phyloP scores from a whole-genome alignment of 2,888 invertebrate species.

The Charanyca ferruginea region DNA sequence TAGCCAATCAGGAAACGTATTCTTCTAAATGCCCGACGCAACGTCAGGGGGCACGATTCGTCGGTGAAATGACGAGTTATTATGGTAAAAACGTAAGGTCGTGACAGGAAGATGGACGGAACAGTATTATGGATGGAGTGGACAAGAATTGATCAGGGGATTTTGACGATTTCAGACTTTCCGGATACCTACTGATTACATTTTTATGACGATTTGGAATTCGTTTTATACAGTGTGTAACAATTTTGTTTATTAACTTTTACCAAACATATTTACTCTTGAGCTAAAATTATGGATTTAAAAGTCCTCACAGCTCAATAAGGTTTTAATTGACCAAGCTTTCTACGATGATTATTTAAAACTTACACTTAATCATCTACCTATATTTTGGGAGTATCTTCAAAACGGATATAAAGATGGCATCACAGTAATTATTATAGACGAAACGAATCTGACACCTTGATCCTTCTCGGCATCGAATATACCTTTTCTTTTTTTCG shows the following conservation, averaged over 20 bases:
- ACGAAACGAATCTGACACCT: background rate
- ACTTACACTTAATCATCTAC: too few species aligned
- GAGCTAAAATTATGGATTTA: too few species aligned
- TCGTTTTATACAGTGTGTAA: background rate
- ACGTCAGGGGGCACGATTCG: slow-evolving; percentile 58
- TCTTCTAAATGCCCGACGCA: slow-evolving; percentile 45
- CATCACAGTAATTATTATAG: too few species aligned
- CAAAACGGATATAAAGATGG: too few species aligned
- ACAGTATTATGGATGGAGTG: slow-evolving; percentile 28
- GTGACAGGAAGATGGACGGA: slow-evolving; percentile 58
- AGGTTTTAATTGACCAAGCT: too few species aligned
- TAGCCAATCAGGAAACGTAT: slow-evolving; percentile 69
- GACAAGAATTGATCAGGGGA: slow-evolving; percentile 35
- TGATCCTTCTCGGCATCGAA: too few species aligned
- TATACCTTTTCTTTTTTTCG: too few species aligned
- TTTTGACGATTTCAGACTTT: background rate
- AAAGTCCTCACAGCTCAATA: too few species aligned
- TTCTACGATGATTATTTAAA: too few species aligned
- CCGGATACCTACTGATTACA: background rate
- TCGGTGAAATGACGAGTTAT: slow-evolving; percentile 52
- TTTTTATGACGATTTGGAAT: background rate
- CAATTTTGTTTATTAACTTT: too few species aligned
- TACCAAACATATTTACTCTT: too few species aligned
- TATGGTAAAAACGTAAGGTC: slow-evolving; percentile 58
- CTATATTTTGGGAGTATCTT: too few species aligned